Base-by-base conservation (phyloP, 2,888 invertebrate genomes). In the Hartigia nigra region DNA sequence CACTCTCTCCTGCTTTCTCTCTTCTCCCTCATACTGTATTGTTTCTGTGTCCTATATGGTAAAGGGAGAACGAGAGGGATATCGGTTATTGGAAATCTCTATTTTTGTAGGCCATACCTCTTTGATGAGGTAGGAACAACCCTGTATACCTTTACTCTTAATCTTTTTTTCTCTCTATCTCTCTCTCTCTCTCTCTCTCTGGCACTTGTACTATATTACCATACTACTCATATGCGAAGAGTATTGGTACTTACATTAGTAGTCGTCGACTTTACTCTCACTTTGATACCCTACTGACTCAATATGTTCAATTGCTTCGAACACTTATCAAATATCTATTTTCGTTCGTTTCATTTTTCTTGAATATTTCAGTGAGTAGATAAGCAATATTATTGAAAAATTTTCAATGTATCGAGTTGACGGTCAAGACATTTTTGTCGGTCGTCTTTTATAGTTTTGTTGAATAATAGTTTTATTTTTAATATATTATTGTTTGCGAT, bases 21-120 rank as follows among this genome's bases (percentile, higher is more conserved):
- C 39, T 39, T 74, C 74, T 31, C 76, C 23, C 80, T 81, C 70
- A n/a, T 31, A 70, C 75, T 81, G 79, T 77, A 85, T 82, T 84
- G 85, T 85, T 84, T 77, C 83, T 80, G 76, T 79, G 77, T 78
- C 76, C 84, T 36, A 78, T 79, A 39, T 74, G 0, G 39, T 23
- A 39, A 23, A 23, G 9, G 39, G 23, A 2, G 39, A 14, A 14
- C 39, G 72, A 72, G 79, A 77, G 83, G 84, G 83, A 84, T 89
- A 90, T 90, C 89, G 90, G 90, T 90, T 90, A 90, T 90, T 90
- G 90, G 90, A 89, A 90, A 90, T 90, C 90, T 90, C 87, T 90
- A 89, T 90, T 90, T 90, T 90, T 90, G 86, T 90, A 89, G 90
- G 90, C 86, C 90, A 89, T 87, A 86, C 84, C 84, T 84, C 84